A percentile compares a stretch with the other conserved stretches of the same genome.
phyloP scores from a whole-genome alignment of 2,113 vertebrate species.

The Polyodon spathula region DNA sequence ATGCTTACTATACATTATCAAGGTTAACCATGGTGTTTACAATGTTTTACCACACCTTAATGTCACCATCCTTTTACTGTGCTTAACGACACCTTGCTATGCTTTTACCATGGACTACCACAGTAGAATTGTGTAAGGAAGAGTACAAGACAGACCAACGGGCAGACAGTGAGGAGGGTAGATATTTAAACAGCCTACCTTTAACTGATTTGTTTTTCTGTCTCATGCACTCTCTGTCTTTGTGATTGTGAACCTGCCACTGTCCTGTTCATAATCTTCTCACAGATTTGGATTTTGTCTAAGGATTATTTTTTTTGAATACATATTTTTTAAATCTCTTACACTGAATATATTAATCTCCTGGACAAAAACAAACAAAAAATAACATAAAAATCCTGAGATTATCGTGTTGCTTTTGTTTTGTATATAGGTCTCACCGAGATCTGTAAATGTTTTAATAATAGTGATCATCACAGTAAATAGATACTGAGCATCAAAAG shows the following conservation, averaged over 20 bases:
- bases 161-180: neutral
- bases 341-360: neutral
- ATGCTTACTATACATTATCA: too few relatives aligned
- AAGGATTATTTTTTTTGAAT: neutral
- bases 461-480: too few relatives aligned
- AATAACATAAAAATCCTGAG: neutral
- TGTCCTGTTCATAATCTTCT: neutral
- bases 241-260: neutral
- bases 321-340: neutral
- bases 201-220: slow-evolving; percentile 1
- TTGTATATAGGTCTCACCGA: neutral
- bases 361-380: neutral
- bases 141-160: too few relatives aligned
- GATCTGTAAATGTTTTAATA: too few relatives aligned
- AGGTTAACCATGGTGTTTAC: too few relatives aligned
- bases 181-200: neutral
- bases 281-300: neutral
- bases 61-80: too few relatives aligned
- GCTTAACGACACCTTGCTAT: too few relatives aligned
- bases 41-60: too few relatives aligned
- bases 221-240: neutral
- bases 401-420: neutral
- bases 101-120: too few relatives aligned
- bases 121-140: too few relatives aligned
- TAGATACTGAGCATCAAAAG: too few relatives aligned